Evolutionary conservation across 1,140 invertebrate species (phyloP).

Genomic region (Mactra quadrangularis): DNA sequence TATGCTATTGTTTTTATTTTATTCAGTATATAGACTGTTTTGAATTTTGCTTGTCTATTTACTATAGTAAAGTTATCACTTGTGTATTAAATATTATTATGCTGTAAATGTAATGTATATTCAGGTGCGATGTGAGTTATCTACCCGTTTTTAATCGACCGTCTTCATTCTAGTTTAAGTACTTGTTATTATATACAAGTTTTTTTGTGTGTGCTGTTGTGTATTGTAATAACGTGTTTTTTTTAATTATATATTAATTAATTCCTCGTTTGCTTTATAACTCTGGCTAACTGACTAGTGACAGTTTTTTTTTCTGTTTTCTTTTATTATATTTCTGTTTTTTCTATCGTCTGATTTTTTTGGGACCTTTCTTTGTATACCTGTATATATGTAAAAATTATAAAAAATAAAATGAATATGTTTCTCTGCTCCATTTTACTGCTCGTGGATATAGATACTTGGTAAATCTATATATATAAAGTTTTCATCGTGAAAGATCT

Average conservation of each 20-base stretch:
- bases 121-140: not conserved
- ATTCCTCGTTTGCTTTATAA: not conserved
- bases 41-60: no score
- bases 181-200: not conserved
- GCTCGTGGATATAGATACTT: constrained; percentile 22
- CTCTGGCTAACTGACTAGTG: constrained; percentile 10
- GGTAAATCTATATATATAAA: not conserved
- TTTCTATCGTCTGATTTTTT: constrained; percentile 9
- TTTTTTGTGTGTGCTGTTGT: constrained; percentile 30
- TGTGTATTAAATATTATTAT: not conserved
- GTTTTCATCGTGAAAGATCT: constrained; percentile 51
- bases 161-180: not conserved
- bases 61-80: no score
- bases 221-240: no score
- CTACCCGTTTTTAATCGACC: not conserved
- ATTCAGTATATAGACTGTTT: no score
- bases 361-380: constrained; percentile 37
- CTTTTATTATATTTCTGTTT: constrained; percentile 19
- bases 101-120: not conserved
- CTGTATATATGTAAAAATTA: constrained; percentile 38
- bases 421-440: constrained; percentile 50
- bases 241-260: not conserved
- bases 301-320: constrained; percentile 11
- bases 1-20: no score
- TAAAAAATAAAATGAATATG: constrained; percentile 59